A percentile compares a stretch with the other conserved stretches of the same genome.
Conservation (phyloP, 2,888 invertebrate genomes). For the Trachelus iudaicus region DNA sequence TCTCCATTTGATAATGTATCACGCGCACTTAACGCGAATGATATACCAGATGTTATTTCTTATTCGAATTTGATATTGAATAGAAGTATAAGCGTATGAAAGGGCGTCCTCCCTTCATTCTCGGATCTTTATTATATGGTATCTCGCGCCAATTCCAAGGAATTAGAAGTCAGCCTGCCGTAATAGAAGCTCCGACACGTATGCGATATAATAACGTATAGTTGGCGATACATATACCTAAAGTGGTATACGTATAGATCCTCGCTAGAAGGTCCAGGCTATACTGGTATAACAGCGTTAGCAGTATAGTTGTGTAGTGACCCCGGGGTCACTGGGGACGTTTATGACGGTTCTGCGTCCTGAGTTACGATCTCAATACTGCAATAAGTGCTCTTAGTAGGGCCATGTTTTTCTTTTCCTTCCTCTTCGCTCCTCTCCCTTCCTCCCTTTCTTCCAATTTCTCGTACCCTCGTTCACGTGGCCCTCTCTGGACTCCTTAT, state of each 20-base stretch:
- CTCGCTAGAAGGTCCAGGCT: background rate
- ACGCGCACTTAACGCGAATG: background rate
- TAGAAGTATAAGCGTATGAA: background rate
- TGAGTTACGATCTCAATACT: slow-evolving; percentile 64
- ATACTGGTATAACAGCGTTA: background rate
- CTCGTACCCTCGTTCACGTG: slow-evolving; percentile 6
- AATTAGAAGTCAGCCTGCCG: slow-evolving; percentile 24
- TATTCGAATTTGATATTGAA: background rate
- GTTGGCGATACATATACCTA: background rate
- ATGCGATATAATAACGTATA: background rate
- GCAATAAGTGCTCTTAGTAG: slow-evolving; percentile 60
- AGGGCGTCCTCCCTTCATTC: background rate
- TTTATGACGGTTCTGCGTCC: slow-evolving; percentile 57
- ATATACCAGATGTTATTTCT: background rate
- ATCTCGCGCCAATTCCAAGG: slow-evolving; percentile 22
- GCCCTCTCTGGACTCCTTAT: slow-evolving; percentile 17
- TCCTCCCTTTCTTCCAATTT: slow-evolving; percentile 1
- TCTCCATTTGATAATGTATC: background rate
- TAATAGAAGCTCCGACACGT: background rate
- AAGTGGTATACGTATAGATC: background rate
- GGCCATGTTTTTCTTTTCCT: slow-evolving; percentile 10
- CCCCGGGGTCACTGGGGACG: slow-evolving; percentile 34
- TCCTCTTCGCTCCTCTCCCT: slow-evolving; percentile 5
- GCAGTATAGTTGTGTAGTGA: background rate
- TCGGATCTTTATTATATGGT: slow-evolving; percentile 11